Evolutionary conservation across 2,888 invertebrate genomes (phyloP).

Genomic region (Diarsia mendica): DNA sequence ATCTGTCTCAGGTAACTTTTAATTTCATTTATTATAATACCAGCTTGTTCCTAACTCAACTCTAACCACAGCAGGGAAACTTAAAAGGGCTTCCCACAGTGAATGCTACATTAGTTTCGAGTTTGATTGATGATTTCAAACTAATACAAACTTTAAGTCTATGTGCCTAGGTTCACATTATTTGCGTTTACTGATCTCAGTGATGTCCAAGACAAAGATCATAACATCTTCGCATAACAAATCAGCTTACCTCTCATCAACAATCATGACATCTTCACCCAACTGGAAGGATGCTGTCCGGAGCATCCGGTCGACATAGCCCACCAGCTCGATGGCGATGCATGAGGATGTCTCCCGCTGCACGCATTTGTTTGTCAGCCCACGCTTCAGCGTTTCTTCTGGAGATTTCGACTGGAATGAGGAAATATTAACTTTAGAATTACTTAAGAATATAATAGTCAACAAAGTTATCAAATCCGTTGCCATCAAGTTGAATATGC

Average conservation of each 20-base stretch:
- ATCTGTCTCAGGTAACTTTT: no score
- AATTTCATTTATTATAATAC: no score
- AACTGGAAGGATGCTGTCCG: constrained; percentile 95
- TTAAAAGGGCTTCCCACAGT: no score
- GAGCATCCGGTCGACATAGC: constrained; percentile 95
- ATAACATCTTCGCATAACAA: no score
- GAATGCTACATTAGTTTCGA: not conserved
- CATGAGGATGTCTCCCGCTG: constrained; percentile 95
- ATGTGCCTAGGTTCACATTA: no score
- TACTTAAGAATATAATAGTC: no score
- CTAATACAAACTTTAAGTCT: not conserved
- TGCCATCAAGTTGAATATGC: no score
- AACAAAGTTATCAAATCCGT: no score
- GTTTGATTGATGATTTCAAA: not conserved
- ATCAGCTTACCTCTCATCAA: constrained; percentile 91
- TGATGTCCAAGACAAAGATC: not conserved
- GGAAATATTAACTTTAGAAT: not conserved
- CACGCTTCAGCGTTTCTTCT: constrained; percentile 94
- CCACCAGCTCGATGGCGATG: constrained; percentile 95
- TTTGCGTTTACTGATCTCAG: no score
- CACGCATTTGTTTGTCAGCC: constrained; percentile 94
- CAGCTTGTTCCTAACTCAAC: no score
- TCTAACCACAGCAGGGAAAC: no score
- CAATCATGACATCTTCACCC: constrained; percentile 94
- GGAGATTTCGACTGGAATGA: constrained; percentile 79